Conservation (phyloP, 1,140 invertebrate species). For the Heliconius melpomene region DNA sequence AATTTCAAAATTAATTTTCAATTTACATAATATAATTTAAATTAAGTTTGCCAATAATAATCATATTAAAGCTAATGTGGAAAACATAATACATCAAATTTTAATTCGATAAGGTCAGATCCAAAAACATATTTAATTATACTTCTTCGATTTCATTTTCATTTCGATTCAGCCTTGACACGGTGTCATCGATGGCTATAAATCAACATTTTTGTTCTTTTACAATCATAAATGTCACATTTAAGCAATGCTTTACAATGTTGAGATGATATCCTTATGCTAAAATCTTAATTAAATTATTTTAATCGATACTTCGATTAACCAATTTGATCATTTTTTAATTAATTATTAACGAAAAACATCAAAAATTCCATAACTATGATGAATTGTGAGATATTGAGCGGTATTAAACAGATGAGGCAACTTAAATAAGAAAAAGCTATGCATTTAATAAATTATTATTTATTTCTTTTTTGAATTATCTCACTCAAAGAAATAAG, state of each 20-base stretch:
- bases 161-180: slow-evolving; percentile 38
- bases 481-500: no score
- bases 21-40: slow-evolving; percentile 12
- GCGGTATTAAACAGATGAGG: no score
- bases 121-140: slow-evolving; percentile 12
- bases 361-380: neutral
- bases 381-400: neutral
- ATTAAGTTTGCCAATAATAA: neutral
- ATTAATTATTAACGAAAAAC: neutral
- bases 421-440: no score
- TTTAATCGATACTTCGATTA: neutral
- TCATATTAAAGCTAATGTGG: slow-evolving; percentile 7
- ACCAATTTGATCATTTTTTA: neutral
- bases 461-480: no score
- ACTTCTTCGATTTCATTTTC: slow-evolving; percentile 17
- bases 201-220: slow-evolving; percentile 27
- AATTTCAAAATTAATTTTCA: neutral
- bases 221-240: slow-evolving; percentile 10
- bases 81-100: slow-evolving; percentile 11
- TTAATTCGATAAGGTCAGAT: neutral
- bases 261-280: neutral
- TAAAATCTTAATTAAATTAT: slow-evolving; percentile 2
- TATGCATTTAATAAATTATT: no score
- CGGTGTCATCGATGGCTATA: slow-evolving; percentile 24
- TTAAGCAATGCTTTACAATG: neutral